Percentiles rank a stretch among this genome's conserved stretches.
Evolutionary conservation across 2,888 invertebrate species (phyloP).

Genomic region (Troilus luridus): DNA sequence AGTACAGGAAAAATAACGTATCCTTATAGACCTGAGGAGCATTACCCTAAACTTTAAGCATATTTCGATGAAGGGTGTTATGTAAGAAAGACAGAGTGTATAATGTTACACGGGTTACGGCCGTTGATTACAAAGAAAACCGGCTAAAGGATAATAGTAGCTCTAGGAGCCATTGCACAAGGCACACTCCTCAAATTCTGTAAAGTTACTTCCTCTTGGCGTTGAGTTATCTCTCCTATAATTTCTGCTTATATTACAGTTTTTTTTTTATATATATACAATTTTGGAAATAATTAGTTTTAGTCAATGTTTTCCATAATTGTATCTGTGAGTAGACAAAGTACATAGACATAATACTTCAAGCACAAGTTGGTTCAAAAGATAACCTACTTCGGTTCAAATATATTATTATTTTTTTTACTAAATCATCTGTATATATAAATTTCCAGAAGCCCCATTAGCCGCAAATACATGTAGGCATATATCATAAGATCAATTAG

Average conservation of each 20-base stretch:
- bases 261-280: neutral
- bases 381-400: neutral
- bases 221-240: neutral
- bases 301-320: neutral
- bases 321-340: neutral
- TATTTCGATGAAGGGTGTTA: slow-evolving; percentile 25
- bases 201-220: neutral
- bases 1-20: neutral
- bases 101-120: slow-evolving; percentile 53
- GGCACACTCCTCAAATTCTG: neutral
- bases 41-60: neutral
- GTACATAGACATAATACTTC: neutral
- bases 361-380: neutral
- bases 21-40: neutral
- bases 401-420: neutral
- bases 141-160: slow-evolving; percentile 51
- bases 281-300: neutral
- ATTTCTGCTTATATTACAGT: neutral
- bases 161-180: slow-evolving; percentile 34
- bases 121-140: slow-evolving; percentile 54
- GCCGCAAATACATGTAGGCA: no score
- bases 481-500: neutral
- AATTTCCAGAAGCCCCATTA: neutral
- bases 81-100: neutral
- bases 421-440: neutral